phyloP scores from a whole-genome alignment of 2,797 vertebrate genomes.

The Brachyrhaphis roseni region DNA sequence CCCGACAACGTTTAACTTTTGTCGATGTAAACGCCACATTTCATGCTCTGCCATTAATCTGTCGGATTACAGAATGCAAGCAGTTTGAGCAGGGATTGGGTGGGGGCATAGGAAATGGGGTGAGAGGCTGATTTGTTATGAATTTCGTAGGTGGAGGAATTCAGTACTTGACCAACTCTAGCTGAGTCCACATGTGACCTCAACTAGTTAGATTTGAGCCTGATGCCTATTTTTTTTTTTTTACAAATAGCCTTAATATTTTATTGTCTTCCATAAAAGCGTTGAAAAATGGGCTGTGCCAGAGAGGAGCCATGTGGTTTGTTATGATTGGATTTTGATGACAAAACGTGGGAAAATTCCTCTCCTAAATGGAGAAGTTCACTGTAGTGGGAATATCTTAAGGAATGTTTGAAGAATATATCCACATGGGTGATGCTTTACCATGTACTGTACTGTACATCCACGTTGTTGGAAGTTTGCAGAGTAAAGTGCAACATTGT shows the following conservation, averaged over 20 bases:
- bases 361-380: background rate
- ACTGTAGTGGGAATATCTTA: background rate
- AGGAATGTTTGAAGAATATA: background rate
- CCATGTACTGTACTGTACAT: background rate
- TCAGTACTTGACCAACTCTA: conserved; percentile 1
- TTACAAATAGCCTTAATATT: background rate
- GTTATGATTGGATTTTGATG: background rate
- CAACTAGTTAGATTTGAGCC: conserved; percentile 3
- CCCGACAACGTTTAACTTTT: conserved; percentile 84
- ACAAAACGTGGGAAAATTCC: background rate
- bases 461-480: background rate
- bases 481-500: background rate
- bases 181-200: background rate
- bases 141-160: conserved; percentile 55
- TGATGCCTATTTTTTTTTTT: background rate
- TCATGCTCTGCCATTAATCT: conserved; percentile 88
- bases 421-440: background rate
- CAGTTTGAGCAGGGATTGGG: conserved; percentile 77
- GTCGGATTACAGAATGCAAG: conserved; percentile 82
- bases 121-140: conserved; percentile 67
- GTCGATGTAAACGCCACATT: conserved; percentile 83
- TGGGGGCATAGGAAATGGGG: conserved; percentile 39
- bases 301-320: background rate
- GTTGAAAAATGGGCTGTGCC: too few relatives aligned
- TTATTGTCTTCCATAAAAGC: background rate